Evolutionary conservation across 2,797 vertebrate genomes (phyloP), one percentile per base, ranked within the genome.

Genomic region (Chiloscyllium punctatum): DNA sequence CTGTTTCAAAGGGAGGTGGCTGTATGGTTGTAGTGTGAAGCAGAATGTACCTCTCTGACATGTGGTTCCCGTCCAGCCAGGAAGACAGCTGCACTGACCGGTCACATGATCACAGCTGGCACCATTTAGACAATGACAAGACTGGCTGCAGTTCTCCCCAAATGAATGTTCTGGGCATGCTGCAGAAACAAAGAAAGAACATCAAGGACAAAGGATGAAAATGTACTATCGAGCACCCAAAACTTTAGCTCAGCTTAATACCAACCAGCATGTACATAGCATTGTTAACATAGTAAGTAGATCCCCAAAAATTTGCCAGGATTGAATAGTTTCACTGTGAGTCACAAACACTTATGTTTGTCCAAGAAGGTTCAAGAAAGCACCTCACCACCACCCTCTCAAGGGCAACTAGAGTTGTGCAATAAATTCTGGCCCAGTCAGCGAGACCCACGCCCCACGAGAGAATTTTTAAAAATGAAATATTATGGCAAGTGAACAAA

Each of bases 11-110:
- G 33, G 33, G 16, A 2, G 33, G 57, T 66, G 27, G 57, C 57
- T 21, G 3, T 4, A 3, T 2, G 30, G 33, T 18, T 33, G 15
- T 4, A 5, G 27, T 57, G 27, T 53, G 18, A 18, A 6, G 66
- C 4, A 3, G 90, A 18, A 42, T 66, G 2, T 97, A 99, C 99
- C 98, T 96, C 98, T 97, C 96, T 98, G 97, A 97, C 99, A 99
- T 82, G 96, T 97, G 96, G 97, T 96, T 90, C 99, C 99, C 0
- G n/a, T 98, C 99, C 99, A 99, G 4, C 99, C 99, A 0, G 98
- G 97, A 0, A 96, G 95, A 74, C 99, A 99, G 96, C 94, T 97
- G 96, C 99, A 99, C 71, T 74, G 97, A 66, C 99, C 99, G 0
- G 96, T 98, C 96, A 98, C 91, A 0, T 97, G 98, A 97, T 98